phyloP scores from a whole-genome alignment of 1,140 invertebrate genomes.

The Oscheius sp. region DNA sequence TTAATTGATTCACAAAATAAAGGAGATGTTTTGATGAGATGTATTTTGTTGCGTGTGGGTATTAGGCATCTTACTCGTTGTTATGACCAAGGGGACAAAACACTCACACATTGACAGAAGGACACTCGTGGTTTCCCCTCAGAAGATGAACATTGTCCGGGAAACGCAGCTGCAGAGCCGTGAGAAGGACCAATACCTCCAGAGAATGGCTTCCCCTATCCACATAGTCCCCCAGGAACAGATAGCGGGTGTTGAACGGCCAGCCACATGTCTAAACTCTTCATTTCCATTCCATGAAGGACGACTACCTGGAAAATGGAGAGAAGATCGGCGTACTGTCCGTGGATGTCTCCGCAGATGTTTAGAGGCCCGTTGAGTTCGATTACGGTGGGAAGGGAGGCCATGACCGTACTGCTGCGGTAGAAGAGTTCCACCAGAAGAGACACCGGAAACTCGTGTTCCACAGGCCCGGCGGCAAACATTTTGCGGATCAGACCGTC shows the following conservation, averaged over 20 bases:
- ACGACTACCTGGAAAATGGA: not conserved
- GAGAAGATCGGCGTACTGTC: conserved; percentile 7
- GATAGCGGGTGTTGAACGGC: conserved; percentile 95
- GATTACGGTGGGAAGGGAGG: not conserved
- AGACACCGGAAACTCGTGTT: not conserved
- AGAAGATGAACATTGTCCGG: conserved; percentile 70
- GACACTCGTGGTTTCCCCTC: conserved; percentile 70
- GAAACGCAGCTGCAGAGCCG: conserved; percentile 62
- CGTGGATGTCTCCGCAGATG: not conserved
- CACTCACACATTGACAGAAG: conserved; percentile 65
- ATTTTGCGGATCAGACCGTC: not conserved
- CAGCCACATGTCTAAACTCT: conserved; percentile 75
- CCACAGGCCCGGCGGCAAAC: not conserved
- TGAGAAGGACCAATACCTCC: conserved; percentile 58
- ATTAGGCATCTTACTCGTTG: no score
- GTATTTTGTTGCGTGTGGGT: no score
- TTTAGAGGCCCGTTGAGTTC: not conserved
- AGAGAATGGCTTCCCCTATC: conserved; percentile 78
- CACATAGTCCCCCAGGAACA: conserved; percentile 90
- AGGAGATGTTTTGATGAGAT: no score
- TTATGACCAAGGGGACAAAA: no score
- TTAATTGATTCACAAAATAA: no score
- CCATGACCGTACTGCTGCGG: not conserved
- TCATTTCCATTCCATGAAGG: conserved; percentile 69
- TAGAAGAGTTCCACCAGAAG: conserved; percentile 3